phyloP scores from a whole-genome alignment of 2,888 invertebrate species.

The Sminthurides aquaticus region DNA sequence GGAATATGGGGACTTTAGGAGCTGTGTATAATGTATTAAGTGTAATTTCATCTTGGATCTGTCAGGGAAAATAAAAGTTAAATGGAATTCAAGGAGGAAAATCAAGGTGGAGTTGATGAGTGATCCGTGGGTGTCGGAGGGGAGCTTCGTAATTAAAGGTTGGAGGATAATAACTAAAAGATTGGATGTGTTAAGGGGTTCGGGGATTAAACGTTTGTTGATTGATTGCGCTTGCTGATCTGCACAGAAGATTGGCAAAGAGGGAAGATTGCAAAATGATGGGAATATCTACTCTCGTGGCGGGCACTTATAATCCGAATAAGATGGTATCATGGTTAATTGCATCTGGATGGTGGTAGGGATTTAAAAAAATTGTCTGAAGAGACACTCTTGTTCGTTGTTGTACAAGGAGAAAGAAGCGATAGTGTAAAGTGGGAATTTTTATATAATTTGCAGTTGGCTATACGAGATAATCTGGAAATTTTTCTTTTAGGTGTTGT shows the following conservation, averaged over 20 bases:
- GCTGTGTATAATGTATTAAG: not conserved
- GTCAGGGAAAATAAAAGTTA: not conserved
- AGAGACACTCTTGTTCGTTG: no score
- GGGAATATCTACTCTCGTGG: no score
- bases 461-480: no score
- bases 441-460: no score
- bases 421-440: no score
- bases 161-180: not conserved
- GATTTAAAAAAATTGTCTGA: no score
- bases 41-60: not conserved
- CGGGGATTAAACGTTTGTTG: not conserved
- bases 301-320: no score
- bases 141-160: not conserved
- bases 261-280: conserved; percentile 4
- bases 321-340: no score
- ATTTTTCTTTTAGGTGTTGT: not conserved
- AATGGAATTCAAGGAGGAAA: not conserved
- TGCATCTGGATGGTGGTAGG: no score
- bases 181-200: not conserved
- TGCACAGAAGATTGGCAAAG: not conserved
- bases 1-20: no score
- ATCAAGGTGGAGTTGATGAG: not conserved
- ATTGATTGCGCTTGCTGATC: conserved; percentile 1
- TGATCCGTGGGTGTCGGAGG: not conserved
- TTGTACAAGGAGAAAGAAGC: no score